Percentiles rank a stretch among this genome's conserved stretches.
phyloP scores from a whole-genome alignment of 1,140 invertebrate genomes.

The Diorhabda carinulata region DNA sequence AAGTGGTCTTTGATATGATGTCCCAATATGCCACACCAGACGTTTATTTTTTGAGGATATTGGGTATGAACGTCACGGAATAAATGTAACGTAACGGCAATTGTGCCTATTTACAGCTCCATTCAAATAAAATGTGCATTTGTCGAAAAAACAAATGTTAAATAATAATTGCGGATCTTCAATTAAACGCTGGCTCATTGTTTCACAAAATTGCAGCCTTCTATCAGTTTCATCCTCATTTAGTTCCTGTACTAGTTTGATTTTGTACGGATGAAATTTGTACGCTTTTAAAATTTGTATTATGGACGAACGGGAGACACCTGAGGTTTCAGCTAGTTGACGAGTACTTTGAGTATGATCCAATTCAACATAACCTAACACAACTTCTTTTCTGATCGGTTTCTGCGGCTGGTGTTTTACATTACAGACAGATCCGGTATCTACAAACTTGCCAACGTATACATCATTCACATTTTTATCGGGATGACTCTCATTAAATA shows the following conservation, averaged over 20 bases:
- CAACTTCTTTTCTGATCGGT: too few relatives aligned
- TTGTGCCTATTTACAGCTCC: slow-evolving; percentile 27
- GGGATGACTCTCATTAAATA: too few relatives aligned
- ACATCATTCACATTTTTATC: too few relatives aligned
- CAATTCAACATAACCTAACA: slow-evolving; percentile 14
- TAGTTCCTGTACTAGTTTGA: slow-evolving; percentile 20
- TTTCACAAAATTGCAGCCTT: slow-evolving; percentile 23
- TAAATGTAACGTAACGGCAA: slow-evolving; percentile 35
- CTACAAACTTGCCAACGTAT: too few relatives aligned
- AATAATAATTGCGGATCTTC: slow-evolving; percentile 28
- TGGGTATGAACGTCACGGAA: slow-evolving; percentile 36
- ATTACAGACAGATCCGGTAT: too few relatives aligned
- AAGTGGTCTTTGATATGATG: slow-evolving; percentile 38
- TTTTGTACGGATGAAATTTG: slow-evolving; percentile 20
- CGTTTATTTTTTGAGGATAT: slow-evolving; percentile 40
- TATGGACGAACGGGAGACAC: slow-evolving; percentile 11
- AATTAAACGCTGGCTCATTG: slow-evolving; percentile 25
- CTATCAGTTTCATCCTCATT: slow-evolving; percentile 21
- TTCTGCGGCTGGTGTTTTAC: too few relatives aligned
- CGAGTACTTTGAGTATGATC: slow-evolving; percentile 5
- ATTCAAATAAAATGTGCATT: slow-evolving; percentile 37
- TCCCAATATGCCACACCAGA: slow-evolving; percentile 43
- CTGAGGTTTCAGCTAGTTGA: slow-evolving; percentile 3
- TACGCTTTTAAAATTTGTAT: slow-evolving; percentile 19
- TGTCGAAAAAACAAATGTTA: slow-evolving; percentile 36